Conservation (phyloP, 1,140 invertebrate species). For the Leptestheria dahalacensis region DNA sequence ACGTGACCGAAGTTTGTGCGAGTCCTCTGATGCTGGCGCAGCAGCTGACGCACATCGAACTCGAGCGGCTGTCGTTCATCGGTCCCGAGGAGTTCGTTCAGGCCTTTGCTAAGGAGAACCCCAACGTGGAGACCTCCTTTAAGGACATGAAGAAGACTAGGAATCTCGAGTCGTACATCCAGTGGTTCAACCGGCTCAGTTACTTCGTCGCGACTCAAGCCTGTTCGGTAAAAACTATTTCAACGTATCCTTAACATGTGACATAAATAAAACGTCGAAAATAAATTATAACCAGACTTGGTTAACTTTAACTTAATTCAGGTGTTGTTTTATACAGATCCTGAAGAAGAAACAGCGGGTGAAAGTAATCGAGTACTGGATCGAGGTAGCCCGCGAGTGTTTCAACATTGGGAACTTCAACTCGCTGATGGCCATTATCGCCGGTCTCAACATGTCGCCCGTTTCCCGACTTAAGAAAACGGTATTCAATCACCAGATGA, state of each 20-base stretch:
- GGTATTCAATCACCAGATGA: no score
- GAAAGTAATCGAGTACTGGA: slow-evolving; percentile 84
- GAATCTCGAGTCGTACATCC: slow-evolving; percentile 90
- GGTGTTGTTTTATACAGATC: slow-evolving; percentile 38
- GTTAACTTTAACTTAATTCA: not conserved
- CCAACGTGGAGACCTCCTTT: slow-evolving; percentile 44
- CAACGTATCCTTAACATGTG: no score
- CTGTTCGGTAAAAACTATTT: slow-evolving; percentile 76
- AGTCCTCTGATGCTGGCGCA: slow-evolving; percentile 70
- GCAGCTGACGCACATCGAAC: slow-evolving; percentile 83
- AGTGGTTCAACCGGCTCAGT: slow-evolving; percentile 93
- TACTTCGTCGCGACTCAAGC: slow-evolving; percentile 91
- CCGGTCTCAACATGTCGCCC: slow-evolving; percentile 87
- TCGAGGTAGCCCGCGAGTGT: slow-evolving; percentile 87
- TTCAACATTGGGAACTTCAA: slow-evolving; percentile 98
- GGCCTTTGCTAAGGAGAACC: slow-evolving; percentile 74
- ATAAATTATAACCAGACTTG: no score
- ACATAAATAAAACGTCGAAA: no score
- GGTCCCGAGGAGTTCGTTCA: slow-evolving; percentile 93
- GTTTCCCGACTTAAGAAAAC: slow-evolving; percentile 87
- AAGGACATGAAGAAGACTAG: slow-evolving; percentile 82
- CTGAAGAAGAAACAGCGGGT: slow-evolving; percentile 85
- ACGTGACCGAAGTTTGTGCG: slow-evolving; percentile 46
- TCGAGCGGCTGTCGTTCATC: slow-evolving; percentile 83
- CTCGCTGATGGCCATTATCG: slow-evolving; percentile 92